A percentile compares a stretch with the other conserved stretches of the same genome.
Conservation (phyloP, 1,140 invertebrate species). For the Formica exsecta region DNA sequence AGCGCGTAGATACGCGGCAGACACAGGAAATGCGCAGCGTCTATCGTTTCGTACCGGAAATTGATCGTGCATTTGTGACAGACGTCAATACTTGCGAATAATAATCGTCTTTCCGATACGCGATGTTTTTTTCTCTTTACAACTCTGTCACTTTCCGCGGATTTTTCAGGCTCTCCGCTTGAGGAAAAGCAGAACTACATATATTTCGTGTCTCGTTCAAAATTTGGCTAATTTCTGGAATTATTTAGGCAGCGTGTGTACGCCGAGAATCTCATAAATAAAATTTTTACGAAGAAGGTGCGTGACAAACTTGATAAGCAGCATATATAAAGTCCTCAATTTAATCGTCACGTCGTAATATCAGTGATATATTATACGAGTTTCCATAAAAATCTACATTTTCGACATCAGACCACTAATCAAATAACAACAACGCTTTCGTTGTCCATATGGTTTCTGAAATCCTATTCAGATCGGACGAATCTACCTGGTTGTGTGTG, state of each 20-base stretch:
- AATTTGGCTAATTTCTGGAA: neutral
- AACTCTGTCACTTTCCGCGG: conserved; percentile 5
- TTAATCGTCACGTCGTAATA: neutral
- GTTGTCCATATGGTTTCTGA: no score
- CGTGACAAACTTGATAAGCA: neutral
- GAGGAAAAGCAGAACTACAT: neutral
- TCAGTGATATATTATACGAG: neutral
- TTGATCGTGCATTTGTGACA: conserved; percentile 51
- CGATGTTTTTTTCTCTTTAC: conserved; percentile 31
- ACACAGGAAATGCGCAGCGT: neutral
- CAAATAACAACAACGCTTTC: neutral
- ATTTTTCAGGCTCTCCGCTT: neutral
- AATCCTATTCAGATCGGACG: conserved; percentile 8
- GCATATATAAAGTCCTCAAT: neutral
- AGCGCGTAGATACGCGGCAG: neutral
- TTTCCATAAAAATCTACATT: neutral
- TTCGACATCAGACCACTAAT: conserved; percentile 3
- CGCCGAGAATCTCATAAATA: neutral
- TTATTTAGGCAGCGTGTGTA: neutral
- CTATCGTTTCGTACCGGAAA: conserved; percentile 50
- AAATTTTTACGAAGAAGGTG: neutral
- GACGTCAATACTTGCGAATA: conserved; percentile 9
- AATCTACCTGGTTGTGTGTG: conserved; percentile 33
- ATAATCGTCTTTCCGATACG: neutral
- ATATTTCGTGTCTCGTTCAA: neutral